These are phyloP conservation scores for Sus scrofa DNA, from an alignment of 2,113 vertebrate species.

Conservation along the genomic window T2T-Sscrofa CM000822.6:84932001-84932500, in stretches of 20 bases:
- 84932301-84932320: background rate
- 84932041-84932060: too few species aligned
- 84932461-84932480: too few species aligned
- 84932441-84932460: too few species aligned
- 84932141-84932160: slow-evolving; percentile 97
- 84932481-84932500: too few species aligned
- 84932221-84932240: background rate
- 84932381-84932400: too few species aligned
- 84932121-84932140: slow-evolving; percentile 94
- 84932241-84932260: background rate
- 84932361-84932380: too few species aligned
- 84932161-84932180: slow-evolving; percentile 99
- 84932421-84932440: too few species aligned
- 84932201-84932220: background rate
- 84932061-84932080: too few species aligned
- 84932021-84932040: too few species aligned
- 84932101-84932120: slow-evolving; percentile 94
- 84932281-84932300: background rate
- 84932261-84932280: background rate
- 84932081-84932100: slow-evolving; percentile 93
- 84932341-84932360: too few species aligned
- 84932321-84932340: background rate
- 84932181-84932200: slow-evolving; percentile 98
- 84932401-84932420: too few species aligned
- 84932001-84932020: too few species aligned